Base-by-base conservation (phyloP, 2,797 vertebrate species). In the Acrossocheilus wenchowensis region DNA sequence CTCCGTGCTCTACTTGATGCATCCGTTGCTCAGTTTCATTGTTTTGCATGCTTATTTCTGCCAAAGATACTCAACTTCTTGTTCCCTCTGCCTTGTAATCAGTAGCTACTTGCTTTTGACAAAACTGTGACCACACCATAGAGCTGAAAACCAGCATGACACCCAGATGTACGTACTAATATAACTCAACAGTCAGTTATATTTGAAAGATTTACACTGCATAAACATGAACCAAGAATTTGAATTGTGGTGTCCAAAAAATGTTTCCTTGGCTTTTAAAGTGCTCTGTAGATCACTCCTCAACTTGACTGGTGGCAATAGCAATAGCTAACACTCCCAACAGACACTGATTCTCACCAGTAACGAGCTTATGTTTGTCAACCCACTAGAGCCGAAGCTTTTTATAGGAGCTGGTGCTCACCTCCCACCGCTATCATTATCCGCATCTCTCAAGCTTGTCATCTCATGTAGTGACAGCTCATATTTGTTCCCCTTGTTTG, bases 401-500 rank as follows among this genome's bases (percentile, higher is more conserved):
- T 82, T 89, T 86, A 60, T 77, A 72, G 85, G 87, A 83, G n/a
- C 36, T 45, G 5, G 66, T 34, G 23, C 50, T 48, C 43, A 66
- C 41, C 75, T 78, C 81, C 86, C 43, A 81, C 86, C 52, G 15
- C 64, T 87, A 75, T 90, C 89, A 73, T 90, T 87, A 90, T 79
- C 82, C 11, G 57, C 82, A 30, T 85, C 85, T 87, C 87, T 87
- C 75, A 83, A 78, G 81, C 80, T 86, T 80, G 81, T 87, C 83
- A 81, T 60, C 39, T 78, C 83, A 15, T 80, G 83, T 73, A 39
- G 82, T 85, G 90, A 85, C 78, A 81, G 87, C 64, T 81, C 68
- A 74, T 60, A 69, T 83, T 48, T 39, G 43, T 69, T 86, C 12
- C 39, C 41, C 79, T 81, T 83, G 66, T 83, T 88, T 88, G 26